These are phyloP conservation scores for Cantharis nigra DNA, from an alignment of 2,888 invertebrate genomes.

Conservation along the genomic window DNA sequence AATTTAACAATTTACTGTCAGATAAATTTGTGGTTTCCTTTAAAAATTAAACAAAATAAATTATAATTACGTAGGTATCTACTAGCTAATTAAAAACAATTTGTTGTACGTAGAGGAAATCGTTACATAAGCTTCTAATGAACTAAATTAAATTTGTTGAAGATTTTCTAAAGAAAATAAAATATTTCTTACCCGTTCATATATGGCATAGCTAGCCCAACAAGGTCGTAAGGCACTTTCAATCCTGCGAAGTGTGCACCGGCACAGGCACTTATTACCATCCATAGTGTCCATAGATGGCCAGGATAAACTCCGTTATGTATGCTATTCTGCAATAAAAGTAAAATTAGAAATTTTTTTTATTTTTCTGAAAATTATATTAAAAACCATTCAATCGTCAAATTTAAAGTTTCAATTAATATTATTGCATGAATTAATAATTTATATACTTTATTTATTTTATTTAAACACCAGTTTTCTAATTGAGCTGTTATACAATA, in stretches of 20 bases:
- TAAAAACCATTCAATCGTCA: too few relatives aligned
- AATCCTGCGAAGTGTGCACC: conserved; percentile 80
- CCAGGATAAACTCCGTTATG: conserved; percentile 96
- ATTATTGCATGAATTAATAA: too few relatives aligned
- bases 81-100: not conserved
- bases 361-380: too few relatives aligned
- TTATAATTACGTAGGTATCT: too few relatives aligned
- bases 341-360: not conserved
- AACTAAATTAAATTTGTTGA: not conserved
- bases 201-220: conserved; percentile 72
- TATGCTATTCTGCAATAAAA: conserved; percentile 81
- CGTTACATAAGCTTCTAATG: not conserved
- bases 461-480: too few relatives aligned
- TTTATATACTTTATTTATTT: too few relatives aligned
- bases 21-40: not conserved
- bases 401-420: too few relatives aligned
- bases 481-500: too few relatives aligned
- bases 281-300: conserved; percentile 85
- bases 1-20: too few relatives aligned
- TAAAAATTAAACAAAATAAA: not conserved
- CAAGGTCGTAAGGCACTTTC: conserved; percentile 82
- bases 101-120: not conserved
- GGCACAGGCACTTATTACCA: conserved; percentile 78
- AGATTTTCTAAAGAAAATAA: not conserved
- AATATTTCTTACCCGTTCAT: conserved; percentile 71